These are phyloP conservation scores for Calephelis nemesis DNA, from an alignment of 1,140 invertebrate species.

Conservation along the genomic window DNA sequence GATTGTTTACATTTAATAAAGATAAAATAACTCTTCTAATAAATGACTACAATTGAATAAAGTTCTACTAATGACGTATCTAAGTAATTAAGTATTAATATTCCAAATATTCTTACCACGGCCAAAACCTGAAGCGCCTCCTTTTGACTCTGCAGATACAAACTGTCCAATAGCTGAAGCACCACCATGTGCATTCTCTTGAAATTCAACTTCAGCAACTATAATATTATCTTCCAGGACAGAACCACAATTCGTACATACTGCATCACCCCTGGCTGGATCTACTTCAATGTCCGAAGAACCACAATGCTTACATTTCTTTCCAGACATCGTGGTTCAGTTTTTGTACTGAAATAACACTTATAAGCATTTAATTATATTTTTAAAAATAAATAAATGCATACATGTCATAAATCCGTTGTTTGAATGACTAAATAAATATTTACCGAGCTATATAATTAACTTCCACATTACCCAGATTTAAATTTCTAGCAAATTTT, in stretches of 20 bases:
- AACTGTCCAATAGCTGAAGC: constrained; percentile 94
- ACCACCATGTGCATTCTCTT: constrained; percentile 94
- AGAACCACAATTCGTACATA: constrained; percentile 97
- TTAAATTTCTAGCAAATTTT: too few species aligned
- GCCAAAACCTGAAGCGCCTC: constrained; percentile 88
- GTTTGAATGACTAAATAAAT: too few species aligned
- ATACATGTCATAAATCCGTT: too few species aligned
- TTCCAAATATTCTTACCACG: constrained; percentile 72
- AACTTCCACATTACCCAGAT: too few species aligned
- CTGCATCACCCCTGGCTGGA: constrained; percentile 94
- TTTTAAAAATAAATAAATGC: too few species aligned
- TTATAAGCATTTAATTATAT: neutral
- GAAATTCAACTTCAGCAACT: constrained; percentile 97
- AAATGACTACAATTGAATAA: too few species aligned
- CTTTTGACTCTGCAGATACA: constrained; percentile 92
- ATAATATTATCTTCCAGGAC: constrained; percentile 98
- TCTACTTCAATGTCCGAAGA: constrained; percentile 97
- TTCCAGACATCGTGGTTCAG: constrained; percentile 74
- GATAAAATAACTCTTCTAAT: too few species aligned
- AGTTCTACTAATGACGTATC: too few species aligned
- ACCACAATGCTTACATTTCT: constrained; percentile 94
- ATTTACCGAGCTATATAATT: too few species aligned
- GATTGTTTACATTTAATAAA: too few species aligned
- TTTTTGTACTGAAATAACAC: neutral
- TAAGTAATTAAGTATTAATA: neutral